Conservation (phyloP, 2,888 invertebrate species). For the Incurvaria masculella region DNA sequence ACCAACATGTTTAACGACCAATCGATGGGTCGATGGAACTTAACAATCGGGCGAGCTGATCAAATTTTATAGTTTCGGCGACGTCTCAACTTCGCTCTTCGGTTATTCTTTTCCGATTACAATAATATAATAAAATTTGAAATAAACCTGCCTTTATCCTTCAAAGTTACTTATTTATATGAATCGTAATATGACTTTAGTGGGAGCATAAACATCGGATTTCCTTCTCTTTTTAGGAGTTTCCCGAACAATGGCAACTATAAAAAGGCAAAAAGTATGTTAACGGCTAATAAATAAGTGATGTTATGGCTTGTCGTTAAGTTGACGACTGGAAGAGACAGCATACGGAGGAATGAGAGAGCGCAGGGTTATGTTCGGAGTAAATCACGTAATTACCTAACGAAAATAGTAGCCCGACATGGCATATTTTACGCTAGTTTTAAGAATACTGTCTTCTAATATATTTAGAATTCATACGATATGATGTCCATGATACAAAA, state of each 20-base stretch:
- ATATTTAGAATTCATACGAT: too few relatives aligned
- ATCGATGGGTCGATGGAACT: too few relatives aligned
- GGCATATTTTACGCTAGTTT: too few relatives aligned
- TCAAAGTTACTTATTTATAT: background rate
- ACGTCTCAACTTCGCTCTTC: background rate
- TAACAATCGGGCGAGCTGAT: too few relatives aligned
- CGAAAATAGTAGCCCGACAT: too few relatives aligned
- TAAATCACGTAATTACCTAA: too few relatives aligned
- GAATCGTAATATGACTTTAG: background rate
- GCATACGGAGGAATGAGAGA: too few relatives aligned
- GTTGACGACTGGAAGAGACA: background rate
- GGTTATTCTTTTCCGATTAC: background rate
- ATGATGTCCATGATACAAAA: too few relatives aligned
- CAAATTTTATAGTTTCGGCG: background rate
- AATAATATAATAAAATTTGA: background rate
- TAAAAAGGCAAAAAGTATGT: background rate
- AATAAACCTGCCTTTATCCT: background rate
- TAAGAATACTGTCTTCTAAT: too few relatives aligned
- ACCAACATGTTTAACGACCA: background rate
- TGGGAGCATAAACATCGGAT: background rate
- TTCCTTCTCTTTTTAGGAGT: background rate
- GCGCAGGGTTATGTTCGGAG: too few relatives aligned
- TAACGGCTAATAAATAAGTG: background rate
- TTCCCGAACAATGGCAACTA: background rate
- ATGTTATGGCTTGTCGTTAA: background rate